Base-by-base conservation (phyloP, 92 coral and sea anemone genomes). In the Paramuricea clavata region DNA sequence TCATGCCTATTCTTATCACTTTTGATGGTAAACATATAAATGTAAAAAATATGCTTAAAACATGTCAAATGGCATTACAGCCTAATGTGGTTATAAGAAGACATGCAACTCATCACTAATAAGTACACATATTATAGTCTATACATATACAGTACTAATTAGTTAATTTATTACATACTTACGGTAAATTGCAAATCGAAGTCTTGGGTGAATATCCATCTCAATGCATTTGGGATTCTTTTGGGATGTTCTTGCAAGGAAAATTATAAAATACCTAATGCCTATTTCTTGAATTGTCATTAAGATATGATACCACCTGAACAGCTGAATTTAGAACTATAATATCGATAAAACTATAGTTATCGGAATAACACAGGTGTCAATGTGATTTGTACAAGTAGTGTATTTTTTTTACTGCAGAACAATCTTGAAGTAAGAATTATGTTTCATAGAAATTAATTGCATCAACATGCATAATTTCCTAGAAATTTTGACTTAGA, bases 301-400 rank as follows among this genome's bases (percentile, higher is more conserved):
- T 28, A 31, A 28, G 31, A 28, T 28, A 27, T 5, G 17, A 54
- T 65, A 26, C 1, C 36, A 65, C 72, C 23, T 65, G 72, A 30
- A 65, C 72, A 28, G 39, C 36, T 65, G 41, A 30, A 28, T 16
- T 65, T 1, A 28, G 39, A 65, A 13, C 68, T 5, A 60, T 21
- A 60, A 60, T 22, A 60, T 21, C 26, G 72, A 11, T 16, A 19
- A 27, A 65, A 11, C 68, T 11, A n/a, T 28, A 25, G 21, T 27
- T 26, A 65, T 65, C 72, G 7, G 17, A 65, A 28, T 27, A 65
- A 13, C 72, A 65, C 72, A 65, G 72, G 72, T 65, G 70, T 12
- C 70, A 62, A 28, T 31, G 62, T 54, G 17, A 26, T 1, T 28
- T 65, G 39, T 19, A 22, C 31, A 60, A 60, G 33, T 52, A 36